A percentile compares a stretch with the other conserved stretches of the same genome.
Evolutionary conservation across 35 echinoderm and acorn worm species (phyloP).

Genomic region (Heliocidaris tuberculata): DNA sequence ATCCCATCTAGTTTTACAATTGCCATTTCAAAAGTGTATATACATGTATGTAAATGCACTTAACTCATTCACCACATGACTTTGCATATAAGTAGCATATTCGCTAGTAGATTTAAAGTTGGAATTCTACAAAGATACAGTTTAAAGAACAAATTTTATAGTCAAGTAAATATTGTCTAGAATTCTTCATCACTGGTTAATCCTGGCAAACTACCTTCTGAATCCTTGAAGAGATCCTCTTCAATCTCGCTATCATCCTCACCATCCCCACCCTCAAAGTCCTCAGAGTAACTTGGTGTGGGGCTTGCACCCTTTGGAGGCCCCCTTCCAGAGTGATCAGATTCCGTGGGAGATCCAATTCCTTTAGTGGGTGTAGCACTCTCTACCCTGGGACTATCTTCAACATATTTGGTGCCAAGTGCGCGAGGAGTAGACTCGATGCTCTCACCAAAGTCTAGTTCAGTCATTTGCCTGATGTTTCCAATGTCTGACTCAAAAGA

Average conservation of each 20-base stretch:
- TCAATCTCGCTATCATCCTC: conserved; percentile 43
- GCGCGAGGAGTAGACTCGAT: background rate
- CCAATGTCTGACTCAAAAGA: conserved; percentile 7
- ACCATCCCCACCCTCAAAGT: conserved; percentile 29
- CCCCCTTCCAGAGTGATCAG: conserved; percentile 27
- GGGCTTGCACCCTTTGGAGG: conserved; percentile 19
- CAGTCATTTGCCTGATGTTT: conserved; percentile 41
- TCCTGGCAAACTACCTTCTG: background rate
- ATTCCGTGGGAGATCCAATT: conserved; percentile 28
- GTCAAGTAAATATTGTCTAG: background rate
- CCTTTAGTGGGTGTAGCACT: conserved; percentile 44
- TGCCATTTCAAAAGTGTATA: no score
- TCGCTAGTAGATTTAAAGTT: no score
- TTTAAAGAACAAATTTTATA: background rate
- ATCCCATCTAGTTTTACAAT: no score
- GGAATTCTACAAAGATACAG: no score
- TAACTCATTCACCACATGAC: no score
- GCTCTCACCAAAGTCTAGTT: conserved; percentile 25
- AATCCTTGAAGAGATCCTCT: conserved; percentile 33
- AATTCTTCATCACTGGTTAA: conserved; percentile 42
- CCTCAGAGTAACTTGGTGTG: background rate
- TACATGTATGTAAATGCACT: no score
- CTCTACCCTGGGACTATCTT: conserved; percentile 4
- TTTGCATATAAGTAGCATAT: background rate
- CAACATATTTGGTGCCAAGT: background rate